These are phyloP conservation scores for Heterodera schachtii DNA, from an alignment of 1,140 invertebrate species.

Conservation along the genomic window DNA sequence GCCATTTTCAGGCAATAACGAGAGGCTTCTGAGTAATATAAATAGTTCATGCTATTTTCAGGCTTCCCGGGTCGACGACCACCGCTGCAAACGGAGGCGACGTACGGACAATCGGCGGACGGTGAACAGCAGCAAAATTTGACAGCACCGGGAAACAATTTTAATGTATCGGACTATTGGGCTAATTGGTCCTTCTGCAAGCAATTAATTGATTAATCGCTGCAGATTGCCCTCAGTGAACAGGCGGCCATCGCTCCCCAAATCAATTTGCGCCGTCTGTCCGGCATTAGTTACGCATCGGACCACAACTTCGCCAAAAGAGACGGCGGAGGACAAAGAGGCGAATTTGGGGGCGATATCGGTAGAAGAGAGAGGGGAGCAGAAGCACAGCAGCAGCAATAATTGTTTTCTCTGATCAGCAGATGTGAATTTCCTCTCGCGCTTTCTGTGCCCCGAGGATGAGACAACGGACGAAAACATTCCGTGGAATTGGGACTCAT, in stretches of 20 bases:
- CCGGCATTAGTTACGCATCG: conserved; percentile 16
- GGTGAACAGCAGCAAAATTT: background rate
- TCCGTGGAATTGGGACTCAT: conserved; percentile 43
- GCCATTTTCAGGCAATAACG: conserved; percentile 21
- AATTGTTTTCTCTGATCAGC: background rate
- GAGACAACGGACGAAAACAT: conserved; percentile 33
- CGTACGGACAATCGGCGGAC: background rate
- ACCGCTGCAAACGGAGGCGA: background rate
- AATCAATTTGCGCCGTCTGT: conserved; percentile 26
- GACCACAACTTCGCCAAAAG: background rate
- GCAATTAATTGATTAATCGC: background rate
- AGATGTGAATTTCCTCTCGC: conserved; percentile 39
- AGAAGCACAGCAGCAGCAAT: background rate
- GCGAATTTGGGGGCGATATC: conserved; percentile 15
- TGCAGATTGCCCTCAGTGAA: conserved; percentile 38
- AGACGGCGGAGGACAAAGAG: background rate
- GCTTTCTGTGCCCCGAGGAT: conserved; percentile 41
- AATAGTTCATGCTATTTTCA: background rate
- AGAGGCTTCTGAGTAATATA: too few relatives aligned
- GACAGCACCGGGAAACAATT: conserved; percentile 9
- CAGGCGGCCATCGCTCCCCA: conserved; percentile 40
- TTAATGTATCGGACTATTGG: background rate
- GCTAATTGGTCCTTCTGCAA: background rate
- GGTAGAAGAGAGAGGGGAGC: background rate
- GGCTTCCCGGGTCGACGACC: conserved; percentile 17